Evolutionary conservation across 2,113 vertebrate species (phyloP).

Genomic region (Python bivittatus): DNA sequence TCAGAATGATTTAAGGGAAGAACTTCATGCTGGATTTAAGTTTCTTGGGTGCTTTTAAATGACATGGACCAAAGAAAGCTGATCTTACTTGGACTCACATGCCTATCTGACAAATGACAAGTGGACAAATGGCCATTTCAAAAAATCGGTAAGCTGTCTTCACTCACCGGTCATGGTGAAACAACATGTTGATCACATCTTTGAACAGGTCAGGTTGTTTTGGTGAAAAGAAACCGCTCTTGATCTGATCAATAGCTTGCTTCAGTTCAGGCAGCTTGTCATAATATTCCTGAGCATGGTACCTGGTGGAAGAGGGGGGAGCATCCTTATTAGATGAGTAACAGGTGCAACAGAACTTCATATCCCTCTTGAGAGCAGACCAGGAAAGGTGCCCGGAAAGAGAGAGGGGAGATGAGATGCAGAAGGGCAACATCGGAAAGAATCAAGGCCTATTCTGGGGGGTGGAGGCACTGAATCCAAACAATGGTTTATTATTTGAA

Average conservation of each 20-base stretch:
- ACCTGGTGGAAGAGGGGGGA: constrained; percentile 69
- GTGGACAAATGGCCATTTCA: no score
- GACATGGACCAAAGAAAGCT: not conserved
- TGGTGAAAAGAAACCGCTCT: constrained; percentile 87
- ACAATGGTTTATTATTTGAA: not conserved
- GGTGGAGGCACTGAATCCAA: not conserved
- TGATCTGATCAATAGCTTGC: constrained; percentile 89
- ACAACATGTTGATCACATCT: constrained; percentile 90
- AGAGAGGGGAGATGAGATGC: not conserved
- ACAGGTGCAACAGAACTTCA: not conserved
- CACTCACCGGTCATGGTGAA: constrained; percentile 89
- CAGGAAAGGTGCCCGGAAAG: not conserved
- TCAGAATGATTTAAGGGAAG: not conserved
- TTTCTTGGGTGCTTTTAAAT: not conserved
- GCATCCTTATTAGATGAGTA: not conserved
- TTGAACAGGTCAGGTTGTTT: constrained; percentile 87
- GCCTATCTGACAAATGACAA: not conserved
- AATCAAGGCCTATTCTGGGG: not conserved
- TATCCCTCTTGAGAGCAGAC: not conserved
- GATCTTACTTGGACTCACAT: not conserved
- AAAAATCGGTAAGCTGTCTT: no score
- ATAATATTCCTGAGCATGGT: constrained; percentile 86
- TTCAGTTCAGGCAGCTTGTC: constrained; percentile 86
- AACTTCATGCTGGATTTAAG: not conserved
- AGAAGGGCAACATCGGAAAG: not conserved